These are phyloP conservation scores for Thamnophis sirtalis DNA, from an alignment of 2,113 vertebrate species.

Conservation along the genomic window DNA sequence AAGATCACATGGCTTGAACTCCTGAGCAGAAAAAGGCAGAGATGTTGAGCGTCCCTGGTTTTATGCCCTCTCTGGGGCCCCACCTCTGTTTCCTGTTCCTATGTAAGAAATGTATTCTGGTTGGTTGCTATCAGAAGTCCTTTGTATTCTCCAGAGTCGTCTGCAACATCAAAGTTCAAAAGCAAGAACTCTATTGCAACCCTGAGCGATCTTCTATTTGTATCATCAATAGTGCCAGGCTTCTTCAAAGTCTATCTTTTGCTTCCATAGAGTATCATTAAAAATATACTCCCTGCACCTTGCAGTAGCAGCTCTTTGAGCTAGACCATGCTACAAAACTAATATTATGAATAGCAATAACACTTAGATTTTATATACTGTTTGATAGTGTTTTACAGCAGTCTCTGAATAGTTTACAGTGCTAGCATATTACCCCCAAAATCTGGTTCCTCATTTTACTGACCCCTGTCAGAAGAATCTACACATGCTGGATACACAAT, in stretches of 20 bases:
- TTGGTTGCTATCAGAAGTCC: no score
- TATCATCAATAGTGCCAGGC: background rate
- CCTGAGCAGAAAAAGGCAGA: no score
- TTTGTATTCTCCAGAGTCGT: background rate
- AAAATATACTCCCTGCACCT: background rate
- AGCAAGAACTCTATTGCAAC: background rate
- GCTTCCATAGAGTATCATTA: background rate
- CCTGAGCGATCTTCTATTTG: background rate
- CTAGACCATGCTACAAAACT: background rate
- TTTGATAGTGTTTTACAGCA: background rate
- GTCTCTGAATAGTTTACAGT: background rate
- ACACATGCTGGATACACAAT: no score
- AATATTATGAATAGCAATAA: background rate
- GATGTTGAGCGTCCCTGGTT: no score
- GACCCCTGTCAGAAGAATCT: background rate
- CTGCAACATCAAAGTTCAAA: background rate
- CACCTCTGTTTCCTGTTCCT: no score
- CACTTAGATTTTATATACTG: background rate
- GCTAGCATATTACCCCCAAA: background rate
- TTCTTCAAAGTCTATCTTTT: background rate
- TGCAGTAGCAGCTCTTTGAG: background rate
- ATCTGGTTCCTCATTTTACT: background rate
- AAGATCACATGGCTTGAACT: no score
- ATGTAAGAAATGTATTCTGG: no score
- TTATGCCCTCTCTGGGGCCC: no score